Base-by-base conservation (phyloP, 2,888 invertebrate species). In the Hecatera dysodea region DNA sequence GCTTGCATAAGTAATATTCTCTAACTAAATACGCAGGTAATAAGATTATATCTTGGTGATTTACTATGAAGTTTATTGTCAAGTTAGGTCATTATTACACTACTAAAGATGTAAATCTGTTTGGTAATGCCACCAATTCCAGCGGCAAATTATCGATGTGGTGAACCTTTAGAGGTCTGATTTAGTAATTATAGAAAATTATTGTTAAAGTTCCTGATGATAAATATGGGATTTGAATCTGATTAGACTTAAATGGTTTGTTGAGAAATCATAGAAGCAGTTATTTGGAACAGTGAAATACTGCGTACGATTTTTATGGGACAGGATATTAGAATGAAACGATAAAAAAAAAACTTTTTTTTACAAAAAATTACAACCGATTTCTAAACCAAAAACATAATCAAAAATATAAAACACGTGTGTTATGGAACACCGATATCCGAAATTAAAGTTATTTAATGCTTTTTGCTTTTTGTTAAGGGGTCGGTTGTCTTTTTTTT, bases 1-100 rank as follows among this genome's bases (percentile, higher is more conserved):
- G 11, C 33, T 12, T 33, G 29, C 12, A 33, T 3, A n/a, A n/a
- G 2, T 55, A n/a, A 55, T 55, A 2, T 29, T 33, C 53, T 53
- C 8, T 15, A 39, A 33, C 36, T 33, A 8, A 33, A 22, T 22
- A 22, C 36, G 36, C 17, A 36, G 17, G 36, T 56, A 56, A 36
- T 8, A 36, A 8, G 12, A 27, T 24, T 67, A 15, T 24, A 55
- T 55, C 15, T 33, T 17, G 9, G 17, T 59, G n/a, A 68, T 62
- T 75, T 63, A 67, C 52, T 44, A 22, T 5, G n/a, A 56, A 46
- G 19, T 12, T n/a, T 52, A n/a, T 39, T 44, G 11, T 39, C 39
- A 33, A 46, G 46, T 74, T 74, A 24, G 22, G 27, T 46, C 61
- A 57, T 74, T 67, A 74, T 61, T 61, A 61, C 44, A 39, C 2